These are phyloP conservation scores for Sebastes schlegelii DNA, from an alignment of 2,113 vertebrate species.

Conservation along the genomic window DNA sequence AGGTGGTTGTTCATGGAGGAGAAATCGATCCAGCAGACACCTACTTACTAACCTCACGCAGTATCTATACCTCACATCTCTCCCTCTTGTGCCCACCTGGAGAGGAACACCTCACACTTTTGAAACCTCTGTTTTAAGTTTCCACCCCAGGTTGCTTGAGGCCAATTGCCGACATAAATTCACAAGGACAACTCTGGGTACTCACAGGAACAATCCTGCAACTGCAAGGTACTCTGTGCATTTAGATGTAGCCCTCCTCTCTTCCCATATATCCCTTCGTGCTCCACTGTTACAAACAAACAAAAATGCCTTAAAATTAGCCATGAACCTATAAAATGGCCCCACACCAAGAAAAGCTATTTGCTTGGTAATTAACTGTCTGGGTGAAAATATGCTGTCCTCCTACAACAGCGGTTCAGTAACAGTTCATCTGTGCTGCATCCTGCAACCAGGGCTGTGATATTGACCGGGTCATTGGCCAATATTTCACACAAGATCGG, in stretches of 20 bases:
- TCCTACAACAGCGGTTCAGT: not conserved
- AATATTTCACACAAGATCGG: constrained; percentile 39
- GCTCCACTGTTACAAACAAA: constrained; percentile 6
- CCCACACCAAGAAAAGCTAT: not conserved
- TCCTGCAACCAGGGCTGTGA: constrained; percentile 12
- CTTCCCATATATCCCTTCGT: not conserved
- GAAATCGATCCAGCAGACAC: not conserved
- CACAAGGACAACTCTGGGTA: not conserved
- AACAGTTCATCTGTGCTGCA: constrained; percentile 4
- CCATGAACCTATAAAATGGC: not conserved
- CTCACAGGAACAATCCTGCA: not conserved
- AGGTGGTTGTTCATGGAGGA: not conserved
- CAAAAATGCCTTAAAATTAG: not conserved
- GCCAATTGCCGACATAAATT: not conserved
- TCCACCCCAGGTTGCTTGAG: not conserved
- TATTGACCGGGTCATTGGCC: constrained; percentile 37
- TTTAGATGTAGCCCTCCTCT: not conserved
- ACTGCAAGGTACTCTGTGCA: not conserved
- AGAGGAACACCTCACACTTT: not conserved
- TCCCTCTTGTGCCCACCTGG: not conserved
- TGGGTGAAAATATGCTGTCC: not conserved
- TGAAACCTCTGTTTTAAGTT: not conserved
- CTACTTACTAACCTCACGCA: not conserved
- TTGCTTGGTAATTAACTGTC: not conserved
- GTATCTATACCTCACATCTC: not conserved